A percentile compares a stretch with the other conserved stretches of the same genome.
Conservation (phyloP, 1,140 invertebrate genomes). For the Mercenaria mercenaria region DNA sequence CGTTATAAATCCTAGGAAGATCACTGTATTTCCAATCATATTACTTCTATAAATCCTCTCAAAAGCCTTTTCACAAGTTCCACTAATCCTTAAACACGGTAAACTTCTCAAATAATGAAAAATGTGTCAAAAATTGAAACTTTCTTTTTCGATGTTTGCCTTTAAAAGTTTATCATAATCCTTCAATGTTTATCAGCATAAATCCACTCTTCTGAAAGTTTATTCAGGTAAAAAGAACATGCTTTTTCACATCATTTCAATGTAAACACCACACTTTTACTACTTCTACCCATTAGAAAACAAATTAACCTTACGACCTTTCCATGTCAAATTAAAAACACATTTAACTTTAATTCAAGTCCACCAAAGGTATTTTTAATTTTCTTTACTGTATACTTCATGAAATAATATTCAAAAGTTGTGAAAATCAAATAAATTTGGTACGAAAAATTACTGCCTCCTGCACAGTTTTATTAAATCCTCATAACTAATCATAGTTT, state of each 20-base stretch:
- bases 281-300: background rate
- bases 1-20: background rate
- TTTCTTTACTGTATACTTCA: background rate
- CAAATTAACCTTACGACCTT: conserved; percentile 28
- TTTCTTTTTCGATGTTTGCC: conserved; percentile 31
- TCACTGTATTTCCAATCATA: conserved; percentile 1
- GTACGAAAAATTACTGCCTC: background rate
- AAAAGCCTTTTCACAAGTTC: conserved; percentile 26
- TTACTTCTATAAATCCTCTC: background rate
- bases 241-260: conserved; percentile 35
- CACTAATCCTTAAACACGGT: conserved; percentile 5
- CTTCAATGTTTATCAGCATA: conserved; percentile 31
- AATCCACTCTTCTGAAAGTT: conserved; percentile 15
- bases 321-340: conserved; percentile 15
- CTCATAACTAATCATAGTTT: conserved; percentile 14
- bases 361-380: background rate
- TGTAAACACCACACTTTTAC: background rate
- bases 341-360: background rate
- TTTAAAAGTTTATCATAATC: conserved; percentile 33
- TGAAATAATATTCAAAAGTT: background rate
- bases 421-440: conserved; percentile 27
- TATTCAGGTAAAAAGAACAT: conserved; percentile 19
- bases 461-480: conserved; percentile 31
- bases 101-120: background rate
- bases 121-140: conserved; percentile 43